Evolutionary conservation across 2,113 vertebrate species (phyloP), one percentile per base, ranked within the genome.

Genomic region (Melanocharis versteri): DNA sequence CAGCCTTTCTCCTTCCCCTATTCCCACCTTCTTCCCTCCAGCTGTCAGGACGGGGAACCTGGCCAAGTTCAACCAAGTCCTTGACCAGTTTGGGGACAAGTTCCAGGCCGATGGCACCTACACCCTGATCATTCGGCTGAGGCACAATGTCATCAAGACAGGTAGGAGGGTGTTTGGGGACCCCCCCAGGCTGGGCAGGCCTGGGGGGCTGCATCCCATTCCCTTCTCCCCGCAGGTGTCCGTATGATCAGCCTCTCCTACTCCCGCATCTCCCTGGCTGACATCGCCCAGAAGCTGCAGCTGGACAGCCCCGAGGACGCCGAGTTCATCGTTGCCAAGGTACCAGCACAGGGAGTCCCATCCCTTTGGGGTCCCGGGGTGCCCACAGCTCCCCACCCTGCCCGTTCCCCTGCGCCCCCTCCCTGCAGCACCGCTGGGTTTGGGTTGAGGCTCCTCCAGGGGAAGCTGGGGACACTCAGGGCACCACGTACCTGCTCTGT

Each of bases 161-260:
- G 99, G 99, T 99, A 88, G 78, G 98, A 40, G 5, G 1, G 15
- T 11, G 33, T 14, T 2, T 13, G 54, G 64, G 69, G 73, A 8
- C 14, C 7, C 21, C 18, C 4, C 30, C 1, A 37, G 37, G 62
- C 83, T 42, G 61, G 48, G 35, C 31, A 27, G 58, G 35, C 33
- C 24, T 0, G 1, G 54, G 42, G 39, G 54, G 11, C 54, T 94
- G 48, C 80, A 57, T 82, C 81, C 39, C 7, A 0, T 13, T 27
- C 69, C 15, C 14, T 40, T 56, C 27, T 71, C 72, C 73, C 54
- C 6, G 4, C 95, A 99, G 99, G 99, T 19, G 99, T 99, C 78
- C 98, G 99, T 20, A 99, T 99, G 99, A 99, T 99, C 98, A 99
- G 99, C 96, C 98, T 99, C 94, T 99, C 99, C 22, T 99, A 99